Base-by-base conservation (phyloP, 2,888 invertebrate genomes). In the Drosophila prolongata region DNA sequence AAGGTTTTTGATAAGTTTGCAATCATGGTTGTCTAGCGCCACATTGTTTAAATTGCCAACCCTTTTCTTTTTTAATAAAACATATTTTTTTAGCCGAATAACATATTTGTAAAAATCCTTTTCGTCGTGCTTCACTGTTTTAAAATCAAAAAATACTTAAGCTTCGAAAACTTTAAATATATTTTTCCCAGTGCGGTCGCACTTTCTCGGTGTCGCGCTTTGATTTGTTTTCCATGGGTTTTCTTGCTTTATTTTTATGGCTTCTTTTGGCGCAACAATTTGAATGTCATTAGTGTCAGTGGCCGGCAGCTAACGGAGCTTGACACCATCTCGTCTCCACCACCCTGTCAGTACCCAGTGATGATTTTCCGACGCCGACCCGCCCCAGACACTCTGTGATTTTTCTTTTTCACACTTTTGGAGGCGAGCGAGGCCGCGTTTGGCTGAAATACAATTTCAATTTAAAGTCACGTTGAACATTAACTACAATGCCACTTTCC, bases 211-310 rank as follows among this genome's bases (percentile, higher is more conserved):
- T 50, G 58, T 74, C 70, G 72, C 66, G 71, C 76, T 77, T 82
- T 73, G 68, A 75, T 75, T 75, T 79, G 66, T 54, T 52, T 61
- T 59, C 54, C 55, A 27, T 55, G 47, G 52, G 59, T 47, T 55
- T 57, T 56, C 56, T 55, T 40, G 35, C 46, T 69, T 66, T 46
- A 37, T 53, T 70, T 84, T 66, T 85, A 79, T 76, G 81, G 85
- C 85, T 84, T 84, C 87, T 80, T 84, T 80, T 74, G 72, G 84
- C 84, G 85, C 81, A 79, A 78, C 84, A 88, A 80, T 89, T 86
- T 79, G 78, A 87, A 81, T 81, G 89, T 81, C 87, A 89, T 87
- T 87, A 87, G 87, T 75, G 87, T 86, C 84, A 80, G 77, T 67
- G 87, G 73, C 66, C 71, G 74, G 73, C 68, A 59, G 57, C 77